Evolutionary conservation across 2,797 vertebrate species (phyloP), one percentile per base, ranked within the genome.

Genomic region (Neosalanx taihuensis): DNA sequence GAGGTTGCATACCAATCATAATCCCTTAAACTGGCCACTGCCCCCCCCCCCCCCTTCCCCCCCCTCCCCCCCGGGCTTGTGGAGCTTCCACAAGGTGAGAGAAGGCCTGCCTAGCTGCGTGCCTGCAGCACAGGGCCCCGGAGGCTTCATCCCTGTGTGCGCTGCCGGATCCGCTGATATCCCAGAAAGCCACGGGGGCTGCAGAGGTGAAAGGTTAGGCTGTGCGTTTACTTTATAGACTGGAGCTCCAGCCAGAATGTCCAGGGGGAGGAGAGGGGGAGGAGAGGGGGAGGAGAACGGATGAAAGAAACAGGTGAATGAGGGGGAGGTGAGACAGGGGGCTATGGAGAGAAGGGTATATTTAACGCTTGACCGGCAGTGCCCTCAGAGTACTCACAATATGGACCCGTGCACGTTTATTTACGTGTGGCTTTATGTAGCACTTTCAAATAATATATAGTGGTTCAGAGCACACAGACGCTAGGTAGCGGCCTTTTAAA

Each of bases 351-450:
- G 18, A n/a, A 56, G 51, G 60, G 81, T 85, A 88, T 86, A 57
- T 30, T 64, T 87, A 75, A 89, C 85, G 81, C 64, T 83, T 85
- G 68, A 72, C 75, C 68, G 71, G 61, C 66, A 64, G 78, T 65
- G 56, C 62, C 75, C 74, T 77, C 77, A 74, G 78, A 78, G 70
- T 73, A 78, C 80, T 81, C 87, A 60, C 6, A 20, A 56, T 77
- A 70, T 30, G 12, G 71, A 13, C 30, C 61, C 1, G 30, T 35
- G 31, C 61, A 33, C n/a, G n/a, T 7, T 86, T 80, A 79, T 81
- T 72, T 72, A 70, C 56, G 26, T 81, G 63, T 35, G 85, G 83
- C 85, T 89, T 89, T 86, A 89, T 89, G 85, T 80, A 78, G 76
- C 75, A 72, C 83, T 83, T 78, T 61, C 73, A 74, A 66, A 69